These are phyloP conservation scores for Aradophagus sp. DNA, from an alignment of 1,140 invertebrate genomes.

Conservation along the genomic window DNA sequence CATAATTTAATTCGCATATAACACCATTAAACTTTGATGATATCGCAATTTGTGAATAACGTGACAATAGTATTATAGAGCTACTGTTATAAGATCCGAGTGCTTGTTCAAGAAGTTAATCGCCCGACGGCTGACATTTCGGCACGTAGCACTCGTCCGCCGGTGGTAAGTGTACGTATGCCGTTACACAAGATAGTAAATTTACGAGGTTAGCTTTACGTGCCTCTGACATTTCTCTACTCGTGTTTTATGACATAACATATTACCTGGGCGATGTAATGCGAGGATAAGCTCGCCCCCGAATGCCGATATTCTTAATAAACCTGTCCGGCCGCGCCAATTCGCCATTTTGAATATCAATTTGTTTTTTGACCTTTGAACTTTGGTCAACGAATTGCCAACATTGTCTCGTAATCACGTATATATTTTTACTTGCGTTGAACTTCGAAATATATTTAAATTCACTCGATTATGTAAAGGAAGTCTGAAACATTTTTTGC, in stretches of 20 bases:
- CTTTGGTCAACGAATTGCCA: too few relatives aligned
- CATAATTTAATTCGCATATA: constrained; percentile 34
- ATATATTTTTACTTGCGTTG: too few relatives aligned
- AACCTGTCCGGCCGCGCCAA: too few relatives aligned
- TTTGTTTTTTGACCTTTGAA: too few relatives aligned
- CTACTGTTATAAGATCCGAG: constrained; percentile 43
- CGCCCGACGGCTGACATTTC: constrained; percentile 42
- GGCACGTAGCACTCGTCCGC: constrained; percentile 43
- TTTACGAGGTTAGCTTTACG: constrained; percentile 47
- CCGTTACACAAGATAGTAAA: constrained; percentile 39
- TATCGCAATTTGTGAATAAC: constrained; percentile 39
- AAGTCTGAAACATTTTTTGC: too few relatives aligned
- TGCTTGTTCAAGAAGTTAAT: constrained; percentile 53
- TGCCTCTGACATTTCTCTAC: constrained; percentile 35
- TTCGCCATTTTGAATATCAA: too few relatives aligned
- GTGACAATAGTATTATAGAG: constrained; percentile 46
- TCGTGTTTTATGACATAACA: constrained; percentile 38
- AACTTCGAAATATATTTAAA: too few relatives aligned
- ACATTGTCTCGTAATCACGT: too few relatives aligned
- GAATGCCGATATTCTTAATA: constrained; percentile 28
- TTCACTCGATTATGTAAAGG: too few relatives aligned
- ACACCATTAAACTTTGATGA: constrained; percentile 34
- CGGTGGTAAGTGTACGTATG: constrained; percentile 20
- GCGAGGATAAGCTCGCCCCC: constrained; percentile 16
- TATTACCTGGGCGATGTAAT: constrained; percentile 32